Percentiles rank a stretch among this genome's conserved stretches.
phyloP scores from a whole-genome alignment of 2,888 invertebrate genomes.

The Platycheirus rosarum region DNA sequence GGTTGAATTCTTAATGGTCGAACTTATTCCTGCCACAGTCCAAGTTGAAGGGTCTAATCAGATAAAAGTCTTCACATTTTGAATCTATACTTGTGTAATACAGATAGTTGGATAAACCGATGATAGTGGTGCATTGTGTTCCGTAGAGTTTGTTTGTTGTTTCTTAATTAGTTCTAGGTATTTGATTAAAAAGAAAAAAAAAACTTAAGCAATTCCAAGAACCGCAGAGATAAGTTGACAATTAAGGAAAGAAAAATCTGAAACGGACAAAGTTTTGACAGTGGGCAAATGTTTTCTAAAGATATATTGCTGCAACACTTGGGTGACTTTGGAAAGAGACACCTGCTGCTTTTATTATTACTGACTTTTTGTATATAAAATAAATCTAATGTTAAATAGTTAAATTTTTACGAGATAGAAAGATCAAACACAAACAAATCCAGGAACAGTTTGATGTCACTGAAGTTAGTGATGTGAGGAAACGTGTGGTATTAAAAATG shows the following conservation, averaged over 20 bases:
- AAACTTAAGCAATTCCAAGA: neutral
- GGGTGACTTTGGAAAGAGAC: no score
- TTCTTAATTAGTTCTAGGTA: neutral
- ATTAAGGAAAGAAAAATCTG: neutral
- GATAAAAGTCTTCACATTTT: slow-evolving; percentile 16
- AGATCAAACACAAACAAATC: no score
- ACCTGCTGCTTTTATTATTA: no score
- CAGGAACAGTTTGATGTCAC: no score
- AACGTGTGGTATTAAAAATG: no score
- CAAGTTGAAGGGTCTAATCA: slow-evolving; percentile 7
- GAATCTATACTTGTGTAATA: neutral
- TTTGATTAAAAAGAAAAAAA: neutral
- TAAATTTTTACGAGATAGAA: no score
- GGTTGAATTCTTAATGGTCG: slow-evolving; percentile 23
- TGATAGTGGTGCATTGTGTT: neutral
- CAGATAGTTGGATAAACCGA: neutral
- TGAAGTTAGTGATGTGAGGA: no score
- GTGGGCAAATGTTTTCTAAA: no score
- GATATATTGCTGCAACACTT: no score
- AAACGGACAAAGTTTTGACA: neutral
- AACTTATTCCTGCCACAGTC: slow-evolving; percentile 6
- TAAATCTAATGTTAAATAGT: no score
- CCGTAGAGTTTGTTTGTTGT: neutral
- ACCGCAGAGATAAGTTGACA: neutral
- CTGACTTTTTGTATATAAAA: no score